A percentile compares a stretch with the other conserved stretches of the same genome.
These are phyloP conservation scores for Leptopilina boulardi DNA, from an alignment of 1,140 invertebrate genomes.

Conservation along the genomic window DNA sequence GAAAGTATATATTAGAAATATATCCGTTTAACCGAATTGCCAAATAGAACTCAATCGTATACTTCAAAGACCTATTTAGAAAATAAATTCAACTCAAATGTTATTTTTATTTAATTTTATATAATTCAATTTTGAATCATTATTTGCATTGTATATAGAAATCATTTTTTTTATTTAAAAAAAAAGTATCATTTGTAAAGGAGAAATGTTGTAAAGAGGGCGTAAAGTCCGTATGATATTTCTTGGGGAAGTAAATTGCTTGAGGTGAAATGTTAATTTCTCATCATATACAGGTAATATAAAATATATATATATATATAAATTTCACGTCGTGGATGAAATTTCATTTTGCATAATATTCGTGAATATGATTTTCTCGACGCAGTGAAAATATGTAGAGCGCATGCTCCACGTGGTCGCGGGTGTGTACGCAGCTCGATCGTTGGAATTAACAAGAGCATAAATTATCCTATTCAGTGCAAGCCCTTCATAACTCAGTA, in stretches of 20 bases:
- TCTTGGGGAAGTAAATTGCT: not conserved
- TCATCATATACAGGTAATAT: conserved; percentile 10
- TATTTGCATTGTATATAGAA: too few relatives aligned
- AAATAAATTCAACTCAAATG: too few relatives aligned
- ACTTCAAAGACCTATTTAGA: too few relatives aligned
- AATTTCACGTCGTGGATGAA: not conserved
- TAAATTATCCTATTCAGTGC: conserved; percentile 67
- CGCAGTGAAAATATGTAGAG: conserved; percentile 8
- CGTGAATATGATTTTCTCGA: conserved; percentile 52
- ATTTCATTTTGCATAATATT: conserved; percentile 32
- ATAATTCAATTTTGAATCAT: too few relatives aligned
- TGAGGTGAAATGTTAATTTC: not conserved
- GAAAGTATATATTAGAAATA: not conserved
- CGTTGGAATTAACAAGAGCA: conserved; percentile 63
- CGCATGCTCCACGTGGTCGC: conserved; percentile 40
- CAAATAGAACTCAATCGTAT: not conserved
- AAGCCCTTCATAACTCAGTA: conserved; percentile 64
- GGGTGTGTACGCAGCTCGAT: conserved; percentile 45
- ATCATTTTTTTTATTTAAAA: too few relatives aligned
- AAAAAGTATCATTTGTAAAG: not conserved
- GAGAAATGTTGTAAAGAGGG: not conserved
- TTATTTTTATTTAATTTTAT: too few relatives aligned
- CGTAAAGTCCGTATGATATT: not conserved
- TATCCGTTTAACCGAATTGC: not conserved
- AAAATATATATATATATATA: conserved; percentile 4